Conservation (phyloP, 1,140 invertebrate species). For the Bactericera cockerelli region DNA sequence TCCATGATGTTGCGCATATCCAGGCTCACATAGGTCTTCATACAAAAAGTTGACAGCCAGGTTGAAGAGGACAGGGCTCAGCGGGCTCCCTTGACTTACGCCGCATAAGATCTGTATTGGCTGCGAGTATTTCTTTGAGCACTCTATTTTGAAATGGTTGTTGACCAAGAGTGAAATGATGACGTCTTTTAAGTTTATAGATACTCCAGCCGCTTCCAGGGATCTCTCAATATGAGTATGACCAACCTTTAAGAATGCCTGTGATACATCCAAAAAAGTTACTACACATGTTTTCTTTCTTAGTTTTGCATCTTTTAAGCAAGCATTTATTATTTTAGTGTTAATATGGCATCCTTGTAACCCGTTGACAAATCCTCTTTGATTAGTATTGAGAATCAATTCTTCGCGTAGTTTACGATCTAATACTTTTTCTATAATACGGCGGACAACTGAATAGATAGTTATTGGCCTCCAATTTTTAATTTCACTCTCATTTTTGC, state of each 20-base stretch:
- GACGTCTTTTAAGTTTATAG: too few species aligned
- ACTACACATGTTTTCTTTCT: neutral
- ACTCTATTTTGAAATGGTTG: too few species aligned
- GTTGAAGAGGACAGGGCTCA: too few species aligned
- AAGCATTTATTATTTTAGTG: too few species aligned
- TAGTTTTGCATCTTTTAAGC: neutral
- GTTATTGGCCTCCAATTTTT: neutral
- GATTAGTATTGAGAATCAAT: neutral
- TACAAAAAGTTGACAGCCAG: too few species aligned
- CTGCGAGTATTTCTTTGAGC: too few species aligned
- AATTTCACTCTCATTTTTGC: neutral
- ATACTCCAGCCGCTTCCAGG: neutral
- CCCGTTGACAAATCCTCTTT: neutral
- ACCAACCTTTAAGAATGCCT: neutral
- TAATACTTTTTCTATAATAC: neutral
- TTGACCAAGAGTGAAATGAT: too few species aligned
- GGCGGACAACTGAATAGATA: neutral
- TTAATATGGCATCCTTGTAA: neutral
- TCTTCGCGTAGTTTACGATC: neutral
- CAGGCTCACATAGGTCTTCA: too few species aligned
- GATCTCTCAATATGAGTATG: neutral
- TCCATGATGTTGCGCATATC: too few species aligned
- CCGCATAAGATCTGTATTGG: too few species aligned
- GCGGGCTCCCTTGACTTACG: too few species aligned
- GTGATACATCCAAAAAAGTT: neutral